Evolutionary conservation across 2,797 vertebrate species (phyloP).

Genomic region (Smutsia gigantea): DNA sequence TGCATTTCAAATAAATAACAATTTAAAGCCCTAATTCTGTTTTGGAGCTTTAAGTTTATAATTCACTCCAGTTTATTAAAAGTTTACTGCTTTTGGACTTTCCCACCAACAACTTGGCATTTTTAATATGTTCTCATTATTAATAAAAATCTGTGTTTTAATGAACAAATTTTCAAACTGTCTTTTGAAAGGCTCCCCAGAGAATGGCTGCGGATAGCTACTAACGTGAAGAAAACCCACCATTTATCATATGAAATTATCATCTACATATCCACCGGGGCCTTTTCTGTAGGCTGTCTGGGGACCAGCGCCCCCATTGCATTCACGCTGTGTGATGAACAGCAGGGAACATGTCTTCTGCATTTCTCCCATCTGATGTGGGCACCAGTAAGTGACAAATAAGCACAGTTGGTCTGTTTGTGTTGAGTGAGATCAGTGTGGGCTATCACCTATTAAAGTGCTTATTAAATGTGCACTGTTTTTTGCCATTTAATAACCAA

Average conservation of each 20-base stretch:
- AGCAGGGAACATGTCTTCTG: background rate
- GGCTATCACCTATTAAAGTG: constrained; percentile 29
- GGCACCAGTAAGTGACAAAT: background rate
- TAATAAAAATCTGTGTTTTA: constrained; percentile 71
- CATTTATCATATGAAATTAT: constrained; percentile 22
- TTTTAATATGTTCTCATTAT: constrained; percentile 68
- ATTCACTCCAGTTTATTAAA: constrained; percentile 53
- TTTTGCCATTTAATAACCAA: constrained; percentile 48
- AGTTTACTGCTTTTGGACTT: constrained; percentile 28
- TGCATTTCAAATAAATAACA: constrained; percentile 40
- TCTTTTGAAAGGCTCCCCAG: constrained; percentile 68
- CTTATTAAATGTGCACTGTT: background rate
- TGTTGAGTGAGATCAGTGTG: background rate
- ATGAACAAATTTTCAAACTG: constrained; percentile 62
- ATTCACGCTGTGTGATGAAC: background rate
- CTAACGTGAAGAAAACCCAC: constrained; percentile 65
- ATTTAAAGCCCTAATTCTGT: constrained; percentile 48
- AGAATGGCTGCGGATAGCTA: constrained; percentile 52
- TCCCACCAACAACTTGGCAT: constrained; percentile 53
- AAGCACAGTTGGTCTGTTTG: background rate
- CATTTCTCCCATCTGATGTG: background rate
- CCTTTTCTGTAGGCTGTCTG: background rate
- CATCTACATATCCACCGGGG: background rate
- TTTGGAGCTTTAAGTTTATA: constrained; percentile 58
- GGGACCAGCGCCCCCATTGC: background rate